Evolutionary conservation across 53 echinoderm and acorn worm species (phyloP).

Genomic region (Crossaster papposus): DNA sequence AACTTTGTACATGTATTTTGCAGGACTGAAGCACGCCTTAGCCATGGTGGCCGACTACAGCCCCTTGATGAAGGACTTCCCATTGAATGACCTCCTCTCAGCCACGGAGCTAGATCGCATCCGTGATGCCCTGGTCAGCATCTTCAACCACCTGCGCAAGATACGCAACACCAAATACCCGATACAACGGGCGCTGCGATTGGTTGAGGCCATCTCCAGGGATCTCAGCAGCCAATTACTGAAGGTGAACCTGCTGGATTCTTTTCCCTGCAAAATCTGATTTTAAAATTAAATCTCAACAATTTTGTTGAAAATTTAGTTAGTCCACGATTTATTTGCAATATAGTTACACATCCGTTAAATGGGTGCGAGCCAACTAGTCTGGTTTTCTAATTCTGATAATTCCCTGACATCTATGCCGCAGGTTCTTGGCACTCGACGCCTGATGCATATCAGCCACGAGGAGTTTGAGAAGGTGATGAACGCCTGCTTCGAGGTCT

Average conservation of each 20-base stretch:
- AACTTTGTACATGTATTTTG: background rate
- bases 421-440: slow-evolving; percentile 92
- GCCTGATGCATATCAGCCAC: slow-evolving; percentile 97
- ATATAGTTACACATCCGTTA: too few species aligned
- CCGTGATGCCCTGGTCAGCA: slow-evolving; percentile 87
- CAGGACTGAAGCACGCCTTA: slow-evolving; percentile 95
- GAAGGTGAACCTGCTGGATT: slow-evolving; percentile 65
- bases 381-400: too few species aligned
- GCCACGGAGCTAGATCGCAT: slow-evolving; percentile 98
- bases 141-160: slow-evolving; percentile 94
- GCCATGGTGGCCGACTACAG: slow-evolving; percentile 96
- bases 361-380: too few species aligned
- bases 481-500: slow-evolving; percentile 95
- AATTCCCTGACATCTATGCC: too few species aligned
- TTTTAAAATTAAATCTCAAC: background rate
- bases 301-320: too few species aligned
- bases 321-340: too few species aligned
- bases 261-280: background rate
- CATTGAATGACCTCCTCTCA: slow-evolving; percentile 92
- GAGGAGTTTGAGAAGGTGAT: slow-evolving; percentile 99
- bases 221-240: slow-evolving; percentile 96
- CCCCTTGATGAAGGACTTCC: slow-evolving; percentile 99
- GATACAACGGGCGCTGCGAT: slow-evolving; percentile 89
- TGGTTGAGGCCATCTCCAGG: slow-evolving; percentile 96
- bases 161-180: slow-evolving; percentile 99